Conservation (phyloP, 1,140 invertebrate genomes). For the Diplogasteroides magnus region DNA sequence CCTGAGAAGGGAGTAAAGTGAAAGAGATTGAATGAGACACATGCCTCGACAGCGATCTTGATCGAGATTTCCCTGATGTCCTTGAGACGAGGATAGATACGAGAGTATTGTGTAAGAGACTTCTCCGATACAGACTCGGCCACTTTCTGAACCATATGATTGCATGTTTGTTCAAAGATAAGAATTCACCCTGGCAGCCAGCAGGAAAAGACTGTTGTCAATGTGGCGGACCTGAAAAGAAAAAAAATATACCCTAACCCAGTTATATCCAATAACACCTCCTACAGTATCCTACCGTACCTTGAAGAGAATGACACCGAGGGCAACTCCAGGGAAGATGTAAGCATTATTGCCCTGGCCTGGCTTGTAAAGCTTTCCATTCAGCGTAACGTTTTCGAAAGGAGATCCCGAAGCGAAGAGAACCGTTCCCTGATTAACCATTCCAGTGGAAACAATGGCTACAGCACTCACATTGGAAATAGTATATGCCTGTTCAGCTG, state of each 20-base stretch:
- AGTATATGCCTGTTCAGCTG: conserved; percentile 81
- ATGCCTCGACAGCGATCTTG: conserved; percentile 67
- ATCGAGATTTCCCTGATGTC: conserved; percentile 81
- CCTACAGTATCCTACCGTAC: background rate
- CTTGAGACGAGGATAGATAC: conserved; percentile 85
- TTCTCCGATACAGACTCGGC: conserved; percentile 75
- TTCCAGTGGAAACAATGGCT: background rate
- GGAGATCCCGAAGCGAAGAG: conserved; percentile 88
- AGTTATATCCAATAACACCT: background rate
- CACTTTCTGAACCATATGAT: conserved; percentile 64
- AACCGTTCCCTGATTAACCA: conserved; percentile 68
- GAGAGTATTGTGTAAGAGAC: conserved; percentile 73
- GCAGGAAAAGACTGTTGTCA: conserved; percentile 79
- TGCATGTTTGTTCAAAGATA: conserved; percentile 3
- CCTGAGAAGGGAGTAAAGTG: background rate
- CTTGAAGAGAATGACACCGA: conserved; percentile 74
- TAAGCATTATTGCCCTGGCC: conserved; percentile 95
- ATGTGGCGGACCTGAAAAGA: conserved; percentile 70
- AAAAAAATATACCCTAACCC: no score
- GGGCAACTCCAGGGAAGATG: conserved; percentile 86
- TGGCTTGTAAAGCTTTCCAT: conserved; percentile 74
- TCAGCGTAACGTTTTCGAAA: conserved; percentile 72
- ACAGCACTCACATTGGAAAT: conserved; percentile 70
- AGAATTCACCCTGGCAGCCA: conserved; percentile 70
- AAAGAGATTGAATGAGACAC: background rate